Conservation (phyloP, 1,140 invertebrate genomes). For the Solen grandis region DNA sequence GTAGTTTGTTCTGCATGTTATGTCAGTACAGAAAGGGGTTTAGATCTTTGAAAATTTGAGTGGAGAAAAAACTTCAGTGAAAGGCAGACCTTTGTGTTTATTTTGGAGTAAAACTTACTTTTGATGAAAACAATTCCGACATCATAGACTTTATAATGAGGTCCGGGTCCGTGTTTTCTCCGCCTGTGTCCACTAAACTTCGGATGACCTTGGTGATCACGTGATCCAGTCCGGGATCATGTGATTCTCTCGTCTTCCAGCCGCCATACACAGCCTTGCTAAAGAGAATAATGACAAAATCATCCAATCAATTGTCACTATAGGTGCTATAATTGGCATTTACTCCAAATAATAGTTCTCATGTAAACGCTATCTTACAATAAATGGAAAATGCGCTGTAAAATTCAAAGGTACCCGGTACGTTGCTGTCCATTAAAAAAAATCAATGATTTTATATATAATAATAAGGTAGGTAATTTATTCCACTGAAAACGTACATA, state of each 20-base stretch:
- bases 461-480: too few relatives aligned
- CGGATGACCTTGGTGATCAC: background rate
- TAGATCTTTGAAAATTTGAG: background rate
- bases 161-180: background rate
- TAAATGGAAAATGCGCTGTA: too few relatives aligned
- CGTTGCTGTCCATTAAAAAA: too few relatives aligned
- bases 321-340: background rate
- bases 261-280: constrained; percentile 4
- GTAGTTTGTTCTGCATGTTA: background rate
- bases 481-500: too few relatives aligned
- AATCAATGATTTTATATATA: too few relatives aligned
- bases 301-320: background rate
- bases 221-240: background rate
- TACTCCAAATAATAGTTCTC: background rate
- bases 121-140: constrained; percentile 1
- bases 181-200: background rate
- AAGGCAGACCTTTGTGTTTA: background rate
- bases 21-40: background rate
- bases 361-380: background rate
- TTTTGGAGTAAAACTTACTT: constrained; percentile 8
- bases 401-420: too few relatives aligned
- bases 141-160: constrained; percentile 11
- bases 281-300: background rate
- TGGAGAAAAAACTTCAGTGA: background rate
- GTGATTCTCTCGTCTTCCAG: background rate